Evolutionary conservation across 1,140 invertebrate genomes (phyloP).

Genomic region (Lanistes nyassanus): DNA sequence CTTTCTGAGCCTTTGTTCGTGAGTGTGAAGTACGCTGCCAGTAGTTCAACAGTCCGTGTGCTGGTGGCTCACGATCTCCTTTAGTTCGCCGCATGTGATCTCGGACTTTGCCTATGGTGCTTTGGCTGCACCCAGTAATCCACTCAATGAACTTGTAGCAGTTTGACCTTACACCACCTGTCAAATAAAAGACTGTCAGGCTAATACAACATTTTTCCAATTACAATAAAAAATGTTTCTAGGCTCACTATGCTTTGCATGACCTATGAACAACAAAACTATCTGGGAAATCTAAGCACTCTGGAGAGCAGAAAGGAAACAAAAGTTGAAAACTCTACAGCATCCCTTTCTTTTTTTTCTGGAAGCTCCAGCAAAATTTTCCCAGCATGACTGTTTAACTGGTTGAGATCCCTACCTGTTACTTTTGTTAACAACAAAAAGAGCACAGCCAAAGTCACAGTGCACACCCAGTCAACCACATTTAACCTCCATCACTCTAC

Average conservation of each 20-base stretch:
- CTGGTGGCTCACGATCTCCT: slow-evolving; percentile 55
- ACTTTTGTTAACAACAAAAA: background rate
- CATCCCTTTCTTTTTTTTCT: no score
- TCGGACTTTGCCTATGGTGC: slow-evolving; percentile 54
- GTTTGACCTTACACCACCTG: slow-evolving; percentile 51
- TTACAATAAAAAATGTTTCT: no score
- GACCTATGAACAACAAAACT: no score
- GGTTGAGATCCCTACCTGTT: no score
- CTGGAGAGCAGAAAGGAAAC: no score
- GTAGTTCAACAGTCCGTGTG: slow-evolving; percentile 56
- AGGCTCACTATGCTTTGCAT: no score
- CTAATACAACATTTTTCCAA: no score
- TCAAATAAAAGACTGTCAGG: slow-evolving; percentile 4
- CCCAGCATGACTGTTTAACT: no score
- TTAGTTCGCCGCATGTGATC: slow-evolving; percentile 54
- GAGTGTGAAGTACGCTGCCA: slow-evolving; percentile 38
- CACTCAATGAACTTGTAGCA: slow-evolving; percentile 59
- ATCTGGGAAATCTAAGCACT: no score
- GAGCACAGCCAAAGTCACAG: background rate
- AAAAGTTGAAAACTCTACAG: no score
- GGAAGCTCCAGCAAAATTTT: no score
- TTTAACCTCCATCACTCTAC: background rate
- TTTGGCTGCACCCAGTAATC: slow-evolving; percentile 56
- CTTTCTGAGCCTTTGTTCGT: background rate
- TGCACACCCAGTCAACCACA: background rate